Conservation (phyloP, 2,113 vertebrate genomes). For the Saccopteryx bilineata region DNA sequence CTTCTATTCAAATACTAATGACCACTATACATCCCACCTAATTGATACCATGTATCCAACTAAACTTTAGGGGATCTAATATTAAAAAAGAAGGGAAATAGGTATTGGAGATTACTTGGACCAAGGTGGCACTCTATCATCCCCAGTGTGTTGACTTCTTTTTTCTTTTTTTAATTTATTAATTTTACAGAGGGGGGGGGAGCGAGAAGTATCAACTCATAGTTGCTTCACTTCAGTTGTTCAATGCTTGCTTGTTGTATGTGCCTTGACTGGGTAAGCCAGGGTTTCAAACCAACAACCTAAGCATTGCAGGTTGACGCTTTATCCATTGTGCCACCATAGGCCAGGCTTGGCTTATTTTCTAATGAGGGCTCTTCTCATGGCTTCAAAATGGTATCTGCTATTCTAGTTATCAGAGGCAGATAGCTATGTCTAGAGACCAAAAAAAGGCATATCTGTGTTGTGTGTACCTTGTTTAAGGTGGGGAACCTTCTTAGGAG, state of each 20-base stretch:
- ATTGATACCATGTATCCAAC: not conserved
- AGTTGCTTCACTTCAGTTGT: too few species aligned
- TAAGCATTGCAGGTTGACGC: too few species aligned
- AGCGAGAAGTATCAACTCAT: too few species aligned
- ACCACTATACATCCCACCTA: not conserved
- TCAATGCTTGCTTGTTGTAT: too few species aligned
- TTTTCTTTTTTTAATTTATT: too few species aligned
- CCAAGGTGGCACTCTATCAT: not conserved
- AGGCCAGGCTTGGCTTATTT: not conserved
- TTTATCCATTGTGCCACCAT: too few species aligned
- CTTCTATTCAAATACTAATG: not conserved
- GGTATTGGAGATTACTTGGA: not conserved
- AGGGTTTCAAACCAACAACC: too few species aligned
- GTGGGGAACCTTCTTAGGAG: not conserved
- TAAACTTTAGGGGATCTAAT: not conserved
- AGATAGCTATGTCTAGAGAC: not conserved
- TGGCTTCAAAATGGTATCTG: not conserved
- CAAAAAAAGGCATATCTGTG: not conserved
- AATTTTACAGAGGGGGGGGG: too few species aligned
- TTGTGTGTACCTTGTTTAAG: not conserved
- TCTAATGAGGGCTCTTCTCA: not conserved
- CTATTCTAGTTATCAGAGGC: not conserved
- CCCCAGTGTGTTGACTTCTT: not conserved
- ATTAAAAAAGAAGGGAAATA: not conserved
- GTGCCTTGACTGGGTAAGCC: too few species aligned